These are phyloP conservation scores for Metallyticus violacea DNA, from an alignment of 2,888 invertebrate species.

Conservation along the genomic window DNA sequence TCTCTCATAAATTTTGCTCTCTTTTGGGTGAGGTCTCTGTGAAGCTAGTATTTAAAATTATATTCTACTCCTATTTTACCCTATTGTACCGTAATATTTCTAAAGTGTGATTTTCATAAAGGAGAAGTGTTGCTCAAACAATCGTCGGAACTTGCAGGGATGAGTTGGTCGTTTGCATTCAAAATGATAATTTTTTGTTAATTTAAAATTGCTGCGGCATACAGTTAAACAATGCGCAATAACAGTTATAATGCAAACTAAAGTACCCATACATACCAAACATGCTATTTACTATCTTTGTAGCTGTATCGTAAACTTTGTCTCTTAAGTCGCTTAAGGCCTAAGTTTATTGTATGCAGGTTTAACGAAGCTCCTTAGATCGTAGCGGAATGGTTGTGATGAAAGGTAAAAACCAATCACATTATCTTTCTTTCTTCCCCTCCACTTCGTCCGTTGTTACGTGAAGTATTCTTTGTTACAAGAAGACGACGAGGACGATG, in stretches of 20 bases:
- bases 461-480: not conserved
- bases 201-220: not conserved
- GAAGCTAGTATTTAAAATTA: too few relatives aligned
- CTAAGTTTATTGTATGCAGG: not conserved
- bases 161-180: not conserved
- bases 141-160: too few relatives aligned
- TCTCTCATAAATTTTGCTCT: too few relatives aligned
- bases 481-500: not conserved
- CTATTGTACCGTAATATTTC: too few relatives aligned
- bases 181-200: not conserved
- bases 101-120: too few relatives aligned
- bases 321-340: not conserved
- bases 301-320: not conserved
- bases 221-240: not conserved
- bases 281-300: not conserved
- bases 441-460: not conserved
- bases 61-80: too few relatives aligned
- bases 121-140: not conserved
- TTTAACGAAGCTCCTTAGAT: not conserved
- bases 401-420: constrained; percentile 10
- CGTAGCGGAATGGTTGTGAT: not conserved
- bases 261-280: not conserved
- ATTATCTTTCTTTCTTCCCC: not conserved
- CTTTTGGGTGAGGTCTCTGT: too few relatives aligned
- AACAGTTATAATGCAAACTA: not conserved